Conservation (phyloP, 2,113 vertebrate species). For the Perca schrenkii region DNA sequence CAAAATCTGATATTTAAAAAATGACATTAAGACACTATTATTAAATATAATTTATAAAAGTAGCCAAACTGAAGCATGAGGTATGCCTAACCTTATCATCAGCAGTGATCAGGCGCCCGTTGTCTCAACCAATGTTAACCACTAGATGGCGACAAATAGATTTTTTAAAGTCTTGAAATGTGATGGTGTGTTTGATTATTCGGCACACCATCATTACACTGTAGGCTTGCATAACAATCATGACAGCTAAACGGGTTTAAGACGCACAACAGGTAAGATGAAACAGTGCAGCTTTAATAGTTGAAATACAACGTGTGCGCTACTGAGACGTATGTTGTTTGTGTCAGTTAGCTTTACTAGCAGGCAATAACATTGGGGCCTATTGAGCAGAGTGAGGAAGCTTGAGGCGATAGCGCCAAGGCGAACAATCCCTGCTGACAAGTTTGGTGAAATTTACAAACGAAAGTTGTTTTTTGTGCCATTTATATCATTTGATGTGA, state of each 20-base stretch:
- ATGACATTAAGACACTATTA: neutral
- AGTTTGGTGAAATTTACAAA: slow-evolving; percentile 52
- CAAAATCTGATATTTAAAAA: neutral
- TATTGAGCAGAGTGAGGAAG: slow-evolving; percentile 54
- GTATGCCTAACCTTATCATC: neutral
- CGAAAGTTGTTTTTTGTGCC: slow-evolving; percentile 19
- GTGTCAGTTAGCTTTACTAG: slow-evolving; percentile 46
- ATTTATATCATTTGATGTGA: neutral
- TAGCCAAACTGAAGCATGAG: slow-evolving; percentile 14
- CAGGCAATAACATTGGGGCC: slow-evolving; percentile 57
- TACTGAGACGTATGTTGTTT: neutral
- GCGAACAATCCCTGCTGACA: slow-evolving; percentile 42
- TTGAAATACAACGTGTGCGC: neutral
- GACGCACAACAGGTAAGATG: slow-evolving; percentile 68
- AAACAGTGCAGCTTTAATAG: neutral
- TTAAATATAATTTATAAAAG: slow-evolving; percentile 5
- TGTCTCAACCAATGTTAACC: neutral
- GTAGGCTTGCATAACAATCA: slow-evolving; percentile 73
- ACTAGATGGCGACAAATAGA: slow-evolving; percentile 76
- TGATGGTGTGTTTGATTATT: slow-evolving; percentile 75
- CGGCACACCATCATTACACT: slow-evolving; percentile 67
- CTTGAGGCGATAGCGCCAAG: slow-evolving; percentile 32
- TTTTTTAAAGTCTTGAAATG: slow-evolving; percentile 16
- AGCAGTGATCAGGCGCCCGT: slow-evolving; percentile 1
- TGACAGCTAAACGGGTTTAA: slow-evolving; percentile 73